phyloP scores from a whole-genome alignment of 2,888 invertebrate species.

The Lasioglossum zephyrum region DNA sequence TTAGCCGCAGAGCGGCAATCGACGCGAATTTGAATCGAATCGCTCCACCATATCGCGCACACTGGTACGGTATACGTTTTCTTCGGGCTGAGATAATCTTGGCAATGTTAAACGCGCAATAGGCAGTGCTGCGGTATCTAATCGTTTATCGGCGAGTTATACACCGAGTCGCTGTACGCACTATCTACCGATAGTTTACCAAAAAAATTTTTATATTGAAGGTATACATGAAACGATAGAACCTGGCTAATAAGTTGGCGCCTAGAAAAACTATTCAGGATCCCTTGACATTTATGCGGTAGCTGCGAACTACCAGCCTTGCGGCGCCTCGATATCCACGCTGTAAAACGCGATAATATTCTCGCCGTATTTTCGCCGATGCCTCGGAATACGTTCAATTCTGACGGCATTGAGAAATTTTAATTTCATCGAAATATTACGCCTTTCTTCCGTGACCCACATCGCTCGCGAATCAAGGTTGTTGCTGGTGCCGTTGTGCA shows the following conservation, averaged over 20 bases:
- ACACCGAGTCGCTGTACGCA: slow-evolving; percentile 42
- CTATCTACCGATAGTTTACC: slow-evolving; percentile 58
- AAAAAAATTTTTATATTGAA: slow-evolving; percentile 12
- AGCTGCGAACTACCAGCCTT: slow-evolving; percentile 57
- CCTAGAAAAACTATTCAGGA: slow-evolving; percentile 64
- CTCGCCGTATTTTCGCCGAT: slow-evolving; percentile 20
- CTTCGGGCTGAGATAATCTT: slow-evolving; percentile 62
- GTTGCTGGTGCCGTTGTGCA: neutral
- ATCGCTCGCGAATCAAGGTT: slow-evolving; percentile 5
- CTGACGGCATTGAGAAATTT: neutral
- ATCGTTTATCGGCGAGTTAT: slow-evolving; percentile 65
- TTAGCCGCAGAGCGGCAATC: slow-evolving; percentile 10
- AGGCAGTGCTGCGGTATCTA: slow-evolving; percentile 63
- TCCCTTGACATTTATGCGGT: slow-evolving; percentile 69
- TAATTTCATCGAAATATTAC: neutral
- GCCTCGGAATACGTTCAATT: neutral
- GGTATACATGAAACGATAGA: neutral
- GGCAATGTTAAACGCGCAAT: slow-evolving; percentile 67
- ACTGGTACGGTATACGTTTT: neutral
- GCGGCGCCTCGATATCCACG: slow-evolving; percentile 31
- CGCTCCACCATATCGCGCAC: neutral
- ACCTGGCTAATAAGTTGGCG: neutral
- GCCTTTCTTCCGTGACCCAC: slow-evolving; percentile 13
- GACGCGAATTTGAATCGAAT: slow-evolving; percentile 29
- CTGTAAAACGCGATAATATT: slow-evolving; percentile 35